phyloP scores from a whole-genome alignment of 2,888 invertebrate genomes.

The Platycheirus albimanus region DNA sequence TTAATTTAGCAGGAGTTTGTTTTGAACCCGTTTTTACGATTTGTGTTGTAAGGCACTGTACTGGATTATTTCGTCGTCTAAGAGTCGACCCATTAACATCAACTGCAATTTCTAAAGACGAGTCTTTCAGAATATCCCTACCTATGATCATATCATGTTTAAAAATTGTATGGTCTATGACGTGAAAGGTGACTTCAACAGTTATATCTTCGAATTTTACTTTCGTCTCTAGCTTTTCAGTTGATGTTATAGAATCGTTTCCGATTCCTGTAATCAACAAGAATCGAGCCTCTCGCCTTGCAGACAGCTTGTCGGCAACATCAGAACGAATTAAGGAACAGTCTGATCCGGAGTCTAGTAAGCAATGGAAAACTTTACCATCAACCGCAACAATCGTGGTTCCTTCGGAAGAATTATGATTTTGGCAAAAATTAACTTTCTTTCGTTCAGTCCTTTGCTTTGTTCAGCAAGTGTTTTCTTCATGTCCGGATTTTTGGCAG shows the following conservation, averaged over 20 bases:
- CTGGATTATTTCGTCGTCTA: slow-evolving; percentile 5
- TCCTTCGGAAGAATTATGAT: slow-evolving; percentile 13
- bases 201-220: slow-evolving; percentile 25
- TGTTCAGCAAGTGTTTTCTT: background rate
- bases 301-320: slow-evolving; percentile 30
- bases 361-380: slow-evolving; percentile 31
- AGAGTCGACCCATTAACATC: slow-evolving; percentile 8
- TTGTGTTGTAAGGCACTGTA: slow-evolving; percentile 11
- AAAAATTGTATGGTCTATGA: slow-evolving; percentile 2
- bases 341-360: slow-evolving; percentile 35
- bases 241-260: slow-evolving; percentile 4
- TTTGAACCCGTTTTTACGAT: background rate
- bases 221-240: slow-evolving; percentile 12
- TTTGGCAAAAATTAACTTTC: background rate
- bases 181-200: slow-evolving; percentile 29
- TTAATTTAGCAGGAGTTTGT: background rate
- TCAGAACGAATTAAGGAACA: slow-evolving; percentile 41
- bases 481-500: background rate
- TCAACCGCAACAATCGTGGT: slow-evolving; percentile 38
- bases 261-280: slow-evolving; percentile 15
- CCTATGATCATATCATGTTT: slow-evolving; percentile 12
- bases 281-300: slow-evolving; percentile 13
- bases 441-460: background rate
- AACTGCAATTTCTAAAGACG: slow-evolving; percentile 21
- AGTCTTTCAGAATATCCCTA: slow-evolving; percentile 21